Percentiles rank a stretch among this genome's conserved stretches.
These are phyloP conservation scores for Enhydra lutris DNA, from an alignment of 2,113 vertebrate species.

Conservation along the genomic window DNA sequence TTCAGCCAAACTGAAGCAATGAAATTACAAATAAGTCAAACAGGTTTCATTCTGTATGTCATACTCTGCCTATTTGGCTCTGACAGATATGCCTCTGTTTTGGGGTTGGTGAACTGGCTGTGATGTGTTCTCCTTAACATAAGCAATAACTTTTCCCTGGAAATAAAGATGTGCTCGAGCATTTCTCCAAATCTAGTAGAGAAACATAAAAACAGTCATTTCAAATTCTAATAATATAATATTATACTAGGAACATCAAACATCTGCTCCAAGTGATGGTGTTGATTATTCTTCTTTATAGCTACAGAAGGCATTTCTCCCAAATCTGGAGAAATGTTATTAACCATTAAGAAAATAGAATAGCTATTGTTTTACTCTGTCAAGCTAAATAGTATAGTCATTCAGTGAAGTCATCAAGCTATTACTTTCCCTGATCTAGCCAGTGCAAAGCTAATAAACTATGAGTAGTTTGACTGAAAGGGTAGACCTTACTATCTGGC, in stretches of 20 bases:
- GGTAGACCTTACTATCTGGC: rapidly evolving
- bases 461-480: neutral
- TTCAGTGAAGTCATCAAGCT: neutral
- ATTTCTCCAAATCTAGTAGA: neutral
- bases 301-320: neutral
- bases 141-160: neutral
- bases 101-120: neutral
- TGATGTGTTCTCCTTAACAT: neutral
- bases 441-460: neutral
- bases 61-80: neutral
- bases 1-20: neutral
- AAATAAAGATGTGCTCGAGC: neutral
- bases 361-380: neutral
- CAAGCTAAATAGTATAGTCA: neutral
- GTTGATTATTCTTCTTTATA: neutral
- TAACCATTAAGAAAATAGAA: neutral
- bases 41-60: neutral
- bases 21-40: neutral
- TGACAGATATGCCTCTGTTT: neutral
- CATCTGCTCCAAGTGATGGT: neutral
- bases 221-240: neutral
- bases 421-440: neutral
- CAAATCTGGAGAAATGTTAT: neutral
- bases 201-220: neutral
- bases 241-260: neutral